Conservation (phyloP, 2,888 invertebrate species). For the Acanthoscelides obtectus region DNA sequence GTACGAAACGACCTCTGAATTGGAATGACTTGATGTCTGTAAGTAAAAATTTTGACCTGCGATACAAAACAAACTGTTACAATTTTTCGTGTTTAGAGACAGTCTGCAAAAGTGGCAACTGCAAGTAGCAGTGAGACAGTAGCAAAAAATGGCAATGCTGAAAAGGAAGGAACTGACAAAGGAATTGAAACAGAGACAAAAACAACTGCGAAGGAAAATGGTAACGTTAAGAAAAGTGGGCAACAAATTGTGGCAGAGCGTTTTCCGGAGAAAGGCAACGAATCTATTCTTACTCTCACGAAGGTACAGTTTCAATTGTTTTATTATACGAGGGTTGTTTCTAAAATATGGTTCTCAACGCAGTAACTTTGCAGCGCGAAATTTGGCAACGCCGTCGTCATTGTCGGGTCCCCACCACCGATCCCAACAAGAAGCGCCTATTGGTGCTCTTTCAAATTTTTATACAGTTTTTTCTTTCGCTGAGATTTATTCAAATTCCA, state of each 20-base stretch:
- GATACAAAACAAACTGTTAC: background rate
- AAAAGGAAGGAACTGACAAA: background rate
- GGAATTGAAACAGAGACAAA: background rate
- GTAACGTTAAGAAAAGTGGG: background rate
- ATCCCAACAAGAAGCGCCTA: no score
- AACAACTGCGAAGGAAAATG: background rate
- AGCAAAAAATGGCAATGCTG: background rate
- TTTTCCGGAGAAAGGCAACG: slow-evolving; percentile 11
- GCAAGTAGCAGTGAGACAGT: slow-evolving; percentile 4
- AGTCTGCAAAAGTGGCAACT: background rate
- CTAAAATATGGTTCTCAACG: no score
- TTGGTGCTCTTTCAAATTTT: no score
- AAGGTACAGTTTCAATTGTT: no score
- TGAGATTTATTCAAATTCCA: no score
- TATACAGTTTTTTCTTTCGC: no score
- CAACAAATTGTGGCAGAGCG: background rate
- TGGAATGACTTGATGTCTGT: background rate
- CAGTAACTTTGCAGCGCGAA: no score
- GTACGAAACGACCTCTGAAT: background rate
- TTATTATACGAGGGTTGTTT: no score
- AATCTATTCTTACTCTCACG: background rate
- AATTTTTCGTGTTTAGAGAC: background rate
- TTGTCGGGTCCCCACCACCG: no score
- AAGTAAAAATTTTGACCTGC: background rate
- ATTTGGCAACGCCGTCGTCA: no score